Base-by-base conservation (phyloP, 2,888 invertebrate species). In the Agonopterix subpropinquella region DNA sequence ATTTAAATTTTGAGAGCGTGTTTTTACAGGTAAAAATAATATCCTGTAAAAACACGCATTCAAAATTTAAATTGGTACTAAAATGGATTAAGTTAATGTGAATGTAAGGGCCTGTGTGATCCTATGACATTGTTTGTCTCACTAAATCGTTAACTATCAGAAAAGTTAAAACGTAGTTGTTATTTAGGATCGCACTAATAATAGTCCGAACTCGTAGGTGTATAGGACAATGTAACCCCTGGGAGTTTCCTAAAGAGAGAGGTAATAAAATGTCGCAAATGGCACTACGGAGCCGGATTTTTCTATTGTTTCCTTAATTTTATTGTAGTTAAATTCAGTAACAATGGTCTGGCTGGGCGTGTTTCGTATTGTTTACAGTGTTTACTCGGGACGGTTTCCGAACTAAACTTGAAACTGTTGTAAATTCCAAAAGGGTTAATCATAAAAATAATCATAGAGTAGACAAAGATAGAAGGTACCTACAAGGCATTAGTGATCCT, bases 401-500 rank as follows among this genome's bases (percentile, higher is more conserved):
- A 13, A 51, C 53, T 53, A 57, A 59, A 61, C 59, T 53, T 47
- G 51, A 54, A 28, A 55, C 47, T 64, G 60, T 60, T 67, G 54
- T 58, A 57, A 50, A 65, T 64, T 53, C 56, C 47, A 46, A 45
- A 42, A 53, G 51, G 48, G 57, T 56, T 49, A 11, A 44, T 11
- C 11, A 39, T 45, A 39, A 37, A 45, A 39, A 39, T 39, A 44
- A 45, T 41, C 15, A 43, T 11, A 41, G 43, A 44, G 36, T 43
- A 39, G 4, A 39, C 4, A 10, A 39, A 39, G 39, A 39, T n/a
- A 28, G 28, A 28, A 28, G 28, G 28, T 28, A 5, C 28, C 28
- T 28, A 28, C 28, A 28, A 28, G 28, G 28, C 5, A 5, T 28
- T 5, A 28, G 28, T 28, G 28, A 28, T 28, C 28, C 5, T 28